Percentiles rank a stretch among this genome's conserved stretches.
phyloP scores from a whole-genome alignment of 2,113 vertebrate genomes.

The Alethe diademata region DNA sequence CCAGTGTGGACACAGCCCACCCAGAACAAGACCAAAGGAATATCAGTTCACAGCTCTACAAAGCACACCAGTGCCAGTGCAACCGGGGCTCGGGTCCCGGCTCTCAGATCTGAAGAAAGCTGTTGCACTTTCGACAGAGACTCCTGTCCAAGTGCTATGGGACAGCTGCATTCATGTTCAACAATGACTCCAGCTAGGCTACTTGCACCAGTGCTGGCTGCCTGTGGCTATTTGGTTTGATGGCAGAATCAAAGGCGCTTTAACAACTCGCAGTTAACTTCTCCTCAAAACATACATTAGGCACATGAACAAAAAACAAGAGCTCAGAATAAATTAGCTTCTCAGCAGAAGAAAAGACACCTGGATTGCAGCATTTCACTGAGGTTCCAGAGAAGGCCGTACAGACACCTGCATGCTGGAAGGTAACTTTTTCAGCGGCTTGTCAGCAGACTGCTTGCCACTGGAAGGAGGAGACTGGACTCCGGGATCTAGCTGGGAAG shows the following conservation, averaged over 20 bases:
- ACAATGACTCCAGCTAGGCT: slow-evolving; percentile 65
- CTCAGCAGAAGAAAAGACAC: slow-evolving; percentile 77
- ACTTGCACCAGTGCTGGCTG: slow-evolving; percentile 76
- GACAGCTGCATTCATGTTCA: slow-evolving; percentile 67
- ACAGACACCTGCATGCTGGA: slow-evolving; percentile 89
- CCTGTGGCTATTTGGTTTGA: slow-evolving; percentile 86
- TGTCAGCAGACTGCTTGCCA: slow-evolving; percentile 83
- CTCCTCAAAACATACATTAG: slow-evolving; percentile 75
- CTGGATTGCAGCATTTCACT: slow-evolving; percentile 78
- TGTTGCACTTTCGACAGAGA: slow-evolving; percentile 54
- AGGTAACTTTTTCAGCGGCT: slow-evolving; percentile 82
- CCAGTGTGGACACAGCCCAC: slow-evolving; percentile 21
- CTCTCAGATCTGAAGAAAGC: slow-evolving; percentile 27
- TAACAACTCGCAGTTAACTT: slow-evolving; percentile 77
- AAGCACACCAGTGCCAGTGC: slow-evolving; percentile 13
- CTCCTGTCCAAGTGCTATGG: slow-evolving; percentile 49
- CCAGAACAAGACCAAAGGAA: slow-evolving; percentile 29
- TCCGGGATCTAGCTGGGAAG: slow-evolving; percentile 83
- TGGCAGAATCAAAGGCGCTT: slow-evolving; percentile 87
- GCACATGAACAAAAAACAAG: slow-evolving; percentile 84
- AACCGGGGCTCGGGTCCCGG: slow-evolving; percentile 20
- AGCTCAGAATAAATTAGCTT: slow-evolving; percentile 81
- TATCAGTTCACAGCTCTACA: slow-evolving; percentile 36
- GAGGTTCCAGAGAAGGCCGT: slow-evolving; percentile 87
- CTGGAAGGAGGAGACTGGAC: slow-evolving; percentile 77